These are phyloP conservation scores for Rhabdomys pumilio DNA, from an alignment of 2,797 vertebrate species.

Conservation along the genomic window DNA sequence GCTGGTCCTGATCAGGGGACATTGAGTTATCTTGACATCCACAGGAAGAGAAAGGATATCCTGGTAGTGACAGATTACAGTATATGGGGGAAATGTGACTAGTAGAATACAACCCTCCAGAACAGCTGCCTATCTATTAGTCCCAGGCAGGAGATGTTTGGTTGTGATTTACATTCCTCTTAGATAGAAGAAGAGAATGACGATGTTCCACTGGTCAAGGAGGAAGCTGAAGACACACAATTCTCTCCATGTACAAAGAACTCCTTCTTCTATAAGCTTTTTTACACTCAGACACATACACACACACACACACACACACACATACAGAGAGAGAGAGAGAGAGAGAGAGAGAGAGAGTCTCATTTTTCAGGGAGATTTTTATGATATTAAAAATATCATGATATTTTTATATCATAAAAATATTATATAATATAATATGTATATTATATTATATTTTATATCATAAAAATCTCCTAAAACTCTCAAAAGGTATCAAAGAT, in stretches of 20 bases:
- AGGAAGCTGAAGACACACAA: accelerated
- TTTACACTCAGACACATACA: neutral
- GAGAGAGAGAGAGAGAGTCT: neutral
- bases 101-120: neutral
- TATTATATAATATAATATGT: too few relatives aligned
- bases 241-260: neutral
- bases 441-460: neutral
- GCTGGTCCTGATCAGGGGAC: accelerated
- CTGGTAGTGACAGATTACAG: neutral
- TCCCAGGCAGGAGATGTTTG: accelerated
- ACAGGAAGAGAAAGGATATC: neutral
- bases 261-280: slow-evolving; percentile 21
- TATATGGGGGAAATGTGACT: neutral
- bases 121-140: accelerated
- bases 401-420: too few relatives aligned
- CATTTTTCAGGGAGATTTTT: slow-evolving; percentile 37
- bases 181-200: neutral
- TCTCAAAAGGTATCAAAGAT: slow-evolving; percentile 70
- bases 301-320: neutral
- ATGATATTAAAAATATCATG: too few relatives aligned
- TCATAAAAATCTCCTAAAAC: slow-evolving; percentile 63
- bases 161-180: neutral
- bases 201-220: neutral
- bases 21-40: neutral
- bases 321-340: neutral